A percentile compares a stretch with the other conserved stretches of the same genome.
Evolutionary conservation across 2,888 invertebrate species (phyloP).

Genomic region (Meiosimyza decipiens): DNA sequence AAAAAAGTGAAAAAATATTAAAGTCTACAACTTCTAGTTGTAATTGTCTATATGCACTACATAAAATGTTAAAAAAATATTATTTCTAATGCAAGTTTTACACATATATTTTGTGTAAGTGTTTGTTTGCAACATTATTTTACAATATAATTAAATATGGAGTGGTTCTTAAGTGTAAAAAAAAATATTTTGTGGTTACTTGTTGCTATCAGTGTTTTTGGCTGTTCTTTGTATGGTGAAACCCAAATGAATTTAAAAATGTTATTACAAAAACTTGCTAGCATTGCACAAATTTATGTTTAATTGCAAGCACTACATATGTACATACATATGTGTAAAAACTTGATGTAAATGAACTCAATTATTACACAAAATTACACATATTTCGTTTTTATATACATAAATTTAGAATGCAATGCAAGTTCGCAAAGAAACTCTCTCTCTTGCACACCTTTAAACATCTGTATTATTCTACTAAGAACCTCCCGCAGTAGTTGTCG

Average conservation of each 20-base stretch:
- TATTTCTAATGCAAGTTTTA: conserved; percentile 14
- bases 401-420: conserved; percentile 16
- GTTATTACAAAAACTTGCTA: no score
- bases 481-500: conserved; percentile 47
- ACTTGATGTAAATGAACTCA: no score
- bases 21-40: conserved; percentile 35
- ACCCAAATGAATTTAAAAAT: no score
- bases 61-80: conserved; percentile 20
- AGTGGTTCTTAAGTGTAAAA: conserved; percentile 8
- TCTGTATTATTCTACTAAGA: neutral
- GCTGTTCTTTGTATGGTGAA: conserved; percentile 18
- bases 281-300: no score
- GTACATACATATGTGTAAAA: no score
- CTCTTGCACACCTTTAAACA: no score
- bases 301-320: no score
- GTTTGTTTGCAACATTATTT: neutral
- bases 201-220: conserved; percentile 29
- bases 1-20: conserved; percentile 20
- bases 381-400: neutral
- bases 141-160: conserved; percentile 6
- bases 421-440: no score
- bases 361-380: no score
- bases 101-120: conserved; percentile 17
- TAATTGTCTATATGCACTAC: conserved; percentile 30
- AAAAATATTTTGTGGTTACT: conserved; percentile 10